These are phyloP conservation scores for Cotesia congregata DNA, from an alignment of 2,888 invertebrate species.

Conservation along the genomic window DNA sequence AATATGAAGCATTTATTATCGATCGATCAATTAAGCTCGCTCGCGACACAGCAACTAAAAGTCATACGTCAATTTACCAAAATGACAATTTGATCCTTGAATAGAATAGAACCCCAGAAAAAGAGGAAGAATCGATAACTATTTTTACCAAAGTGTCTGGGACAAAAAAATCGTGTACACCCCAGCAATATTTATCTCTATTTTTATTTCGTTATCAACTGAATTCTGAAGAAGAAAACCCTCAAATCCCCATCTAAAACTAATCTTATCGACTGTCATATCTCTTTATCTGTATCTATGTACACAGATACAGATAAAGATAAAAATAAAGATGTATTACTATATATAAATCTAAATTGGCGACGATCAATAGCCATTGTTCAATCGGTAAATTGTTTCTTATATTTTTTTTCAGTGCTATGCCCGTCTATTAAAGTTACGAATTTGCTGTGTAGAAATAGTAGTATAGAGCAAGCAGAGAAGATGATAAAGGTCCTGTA, in stretches of 20 bases:
- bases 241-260: background rate
- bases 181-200: background rate
- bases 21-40: background rate
- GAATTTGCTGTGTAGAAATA: background rate
- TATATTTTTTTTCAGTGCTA: background rate
- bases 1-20: background rate
- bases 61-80: background rate
- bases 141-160: background rate
- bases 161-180: background rate
- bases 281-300: background rate
- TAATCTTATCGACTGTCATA: background rate
- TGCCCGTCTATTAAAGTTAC: background rate
- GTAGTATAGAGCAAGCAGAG: background rate
- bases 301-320: too few species aligned
- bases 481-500: background rate
- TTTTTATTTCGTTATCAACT: background rate
- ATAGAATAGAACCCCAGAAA: background rate
- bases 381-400: background rate
- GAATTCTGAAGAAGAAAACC: background rate
- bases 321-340: too few species aligned
- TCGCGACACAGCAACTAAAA: background rate
- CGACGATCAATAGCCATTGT: background rate
- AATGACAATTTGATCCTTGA: constrained; percentile 1
- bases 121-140: background rate
- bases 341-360: background rate